Percentiles rank a stretch among this genome's conserved stretches.
These are phyloP conservation scores for Cossypha polioptera DNA, from an alignment of 2,797 vertebrate species.

Conservation along the genomic window DNA sequence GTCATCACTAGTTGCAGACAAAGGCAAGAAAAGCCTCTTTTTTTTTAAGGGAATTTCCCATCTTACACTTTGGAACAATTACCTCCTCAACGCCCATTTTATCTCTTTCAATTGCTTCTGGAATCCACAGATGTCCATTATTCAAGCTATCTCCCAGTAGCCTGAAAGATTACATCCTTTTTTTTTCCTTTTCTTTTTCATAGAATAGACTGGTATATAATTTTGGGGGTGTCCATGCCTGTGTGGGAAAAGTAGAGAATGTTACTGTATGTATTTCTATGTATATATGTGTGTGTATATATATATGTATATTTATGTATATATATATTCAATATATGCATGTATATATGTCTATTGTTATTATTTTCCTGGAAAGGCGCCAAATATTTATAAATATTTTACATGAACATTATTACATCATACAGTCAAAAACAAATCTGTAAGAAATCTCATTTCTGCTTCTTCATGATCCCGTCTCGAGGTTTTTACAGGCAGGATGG, in stretches of 20 bases:
- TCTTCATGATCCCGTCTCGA: background rate
- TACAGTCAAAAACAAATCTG: background rate
- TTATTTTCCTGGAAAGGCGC: background rate
- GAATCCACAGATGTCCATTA: background rate
- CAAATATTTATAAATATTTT: background rate
- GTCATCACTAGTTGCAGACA: background rate
- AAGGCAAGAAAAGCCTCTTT: background rate
- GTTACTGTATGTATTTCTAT: background rate
- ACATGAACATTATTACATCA: background rate
- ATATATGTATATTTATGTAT: too few species aligned
- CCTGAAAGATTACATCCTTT: background rate
- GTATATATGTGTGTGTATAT: background rate
- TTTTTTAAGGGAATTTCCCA: background rate
- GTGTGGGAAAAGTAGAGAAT: background rate
- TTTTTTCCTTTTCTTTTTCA: background rate
- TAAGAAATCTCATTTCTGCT: background rate
- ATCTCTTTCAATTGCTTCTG: background rate
- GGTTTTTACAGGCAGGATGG: background rate
- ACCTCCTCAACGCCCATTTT: background rate
- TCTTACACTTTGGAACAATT: background rate
- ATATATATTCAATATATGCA: too few species aligned
- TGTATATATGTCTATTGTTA: background rate
- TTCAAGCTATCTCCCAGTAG: background rate
- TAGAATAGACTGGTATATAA: background rate
- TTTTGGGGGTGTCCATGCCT: rapidly evolving